Evolutionary conservation across 2,797 vertebrate genomes (phyloP).

Genomic region (Falco novaeseelandiae): DNA sequence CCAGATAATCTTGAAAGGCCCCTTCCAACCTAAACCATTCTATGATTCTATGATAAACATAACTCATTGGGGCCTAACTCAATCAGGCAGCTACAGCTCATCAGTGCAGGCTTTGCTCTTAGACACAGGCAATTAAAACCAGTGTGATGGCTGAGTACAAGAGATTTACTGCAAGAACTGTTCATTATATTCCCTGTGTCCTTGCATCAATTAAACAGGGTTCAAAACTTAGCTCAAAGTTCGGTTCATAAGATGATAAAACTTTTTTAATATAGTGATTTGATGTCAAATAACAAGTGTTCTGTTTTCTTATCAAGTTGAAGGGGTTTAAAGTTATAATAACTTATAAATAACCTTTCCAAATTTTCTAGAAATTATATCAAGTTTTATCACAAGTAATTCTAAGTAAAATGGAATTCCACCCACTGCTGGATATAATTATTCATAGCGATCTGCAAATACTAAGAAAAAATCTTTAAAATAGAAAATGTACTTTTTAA

Average conservation of each 20-base stretch:
- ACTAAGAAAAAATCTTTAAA: background rate
- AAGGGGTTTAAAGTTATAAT: background rate
- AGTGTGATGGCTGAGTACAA: background rate
- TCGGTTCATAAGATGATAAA: background rate
- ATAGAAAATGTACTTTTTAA: background rate
- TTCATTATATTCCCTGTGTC: background rate
- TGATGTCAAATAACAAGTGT: constrained; percentile 1
- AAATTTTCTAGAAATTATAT: background rate
- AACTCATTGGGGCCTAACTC: background rate
- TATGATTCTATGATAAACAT: background rate
- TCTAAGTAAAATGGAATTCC: background rate
- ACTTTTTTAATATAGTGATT: background rate
- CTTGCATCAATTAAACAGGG: background rate
- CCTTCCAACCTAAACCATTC: background rate
- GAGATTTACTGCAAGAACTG: background rate
- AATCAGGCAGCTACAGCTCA: background rate
- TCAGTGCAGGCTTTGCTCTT: background rate
- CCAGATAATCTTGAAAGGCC: background rate
- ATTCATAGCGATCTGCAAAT: background rate
- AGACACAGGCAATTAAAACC: background rate
- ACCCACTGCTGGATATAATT: background rate
- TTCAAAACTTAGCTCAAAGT: background rate
- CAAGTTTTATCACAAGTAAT: background rate
- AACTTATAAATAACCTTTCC: background rate
- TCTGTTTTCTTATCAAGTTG: constrained; percentile 29